Evolutionary conservation across 1,140 invertebrate species (phyloP), one percentile per base, ranked within the genome.

Genomic region (Orius laevigatus): DNA sequence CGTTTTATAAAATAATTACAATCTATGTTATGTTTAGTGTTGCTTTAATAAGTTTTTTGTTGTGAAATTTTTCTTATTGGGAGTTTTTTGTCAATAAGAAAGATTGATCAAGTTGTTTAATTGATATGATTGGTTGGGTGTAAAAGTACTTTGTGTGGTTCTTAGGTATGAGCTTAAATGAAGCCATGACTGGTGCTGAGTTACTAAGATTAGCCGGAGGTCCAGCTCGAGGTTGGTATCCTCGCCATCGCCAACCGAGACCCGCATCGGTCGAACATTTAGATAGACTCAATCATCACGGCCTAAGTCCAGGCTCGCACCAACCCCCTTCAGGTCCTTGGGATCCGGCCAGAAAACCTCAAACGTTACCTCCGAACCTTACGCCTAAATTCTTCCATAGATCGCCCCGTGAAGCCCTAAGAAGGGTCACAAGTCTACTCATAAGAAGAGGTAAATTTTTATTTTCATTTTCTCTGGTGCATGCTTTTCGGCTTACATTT

Each of bases 361-460:
- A 84, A 31, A 87, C 84, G 12, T 66, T 87, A 52, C 84, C 84
- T 18, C 84, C 84, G 40, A 85, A 85, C 68, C 68, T 87, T 56
- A 84, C 82, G 49, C 76, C 77, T 56, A 85, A 84, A 64, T 86
- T 85, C 69, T 81, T 85, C 69, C 79, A 84, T 59, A 81, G 83
- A 67, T 85, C 80, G 53, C 83, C 84, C 31, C 72, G 81, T 57
- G 84, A 85, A 65, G 82, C 84, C 38, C 69, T 87, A 50, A 71
- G 84, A 59, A 75, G 84, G 64, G 84, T 87, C 57, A 86, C 82
- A 60, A 85, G 82, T 70, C 76, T 87, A 65, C 73, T 87, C 62
- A 87, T 87, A 65, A 73, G 81, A 46, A 84, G 84, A 78, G 79
- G 79, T 81, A 67, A 71, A 69, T 60, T 63, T 25, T 25, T 25